Evolutionary conservation across 2,113 vertebrate species (phyloP).

Genomic region (Arvicanthis niloticus): DNA sequence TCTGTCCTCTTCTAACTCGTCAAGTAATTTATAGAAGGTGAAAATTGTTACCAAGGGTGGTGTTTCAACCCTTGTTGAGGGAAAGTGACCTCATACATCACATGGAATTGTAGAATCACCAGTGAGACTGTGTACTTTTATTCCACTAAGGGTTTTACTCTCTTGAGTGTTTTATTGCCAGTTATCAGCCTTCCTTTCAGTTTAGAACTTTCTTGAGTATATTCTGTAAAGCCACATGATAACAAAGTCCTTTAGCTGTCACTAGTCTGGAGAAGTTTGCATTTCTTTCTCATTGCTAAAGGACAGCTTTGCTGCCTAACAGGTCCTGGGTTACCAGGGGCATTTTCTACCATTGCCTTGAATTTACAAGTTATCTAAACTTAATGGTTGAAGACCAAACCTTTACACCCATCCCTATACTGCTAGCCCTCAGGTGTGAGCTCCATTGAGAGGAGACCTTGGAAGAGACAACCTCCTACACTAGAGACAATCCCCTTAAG

Average conservation of each 20-base stretch:
- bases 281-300: neutral
- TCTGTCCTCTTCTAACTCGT: neutral
- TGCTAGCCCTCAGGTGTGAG: neutral
- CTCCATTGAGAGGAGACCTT: neutral
- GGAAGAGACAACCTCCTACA: neutral
- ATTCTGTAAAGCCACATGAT: neutral
- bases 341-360: neutral
- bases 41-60: neutral
- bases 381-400: neutral
- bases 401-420: neutral
- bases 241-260: neutral
- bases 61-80: neutral
- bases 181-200: neutral
- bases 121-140: neutral
- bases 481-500: neutral
- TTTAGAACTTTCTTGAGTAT: neutral
- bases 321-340: neutral
- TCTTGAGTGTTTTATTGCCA: neutral
- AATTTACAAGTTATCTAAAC: neutral
- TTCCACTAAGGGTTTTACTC: neutral
- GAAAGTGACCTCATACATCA: neutral
- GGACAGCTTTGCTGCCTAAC: neutral
- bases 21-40: neutral
- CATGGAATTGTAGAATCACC: neutral
- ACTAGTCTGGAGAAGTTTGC: neutral